phyloP scores from a whole-genome alignment of 2,797 vertebrate species.

The Dicrostonyx torquatus region DNA sequence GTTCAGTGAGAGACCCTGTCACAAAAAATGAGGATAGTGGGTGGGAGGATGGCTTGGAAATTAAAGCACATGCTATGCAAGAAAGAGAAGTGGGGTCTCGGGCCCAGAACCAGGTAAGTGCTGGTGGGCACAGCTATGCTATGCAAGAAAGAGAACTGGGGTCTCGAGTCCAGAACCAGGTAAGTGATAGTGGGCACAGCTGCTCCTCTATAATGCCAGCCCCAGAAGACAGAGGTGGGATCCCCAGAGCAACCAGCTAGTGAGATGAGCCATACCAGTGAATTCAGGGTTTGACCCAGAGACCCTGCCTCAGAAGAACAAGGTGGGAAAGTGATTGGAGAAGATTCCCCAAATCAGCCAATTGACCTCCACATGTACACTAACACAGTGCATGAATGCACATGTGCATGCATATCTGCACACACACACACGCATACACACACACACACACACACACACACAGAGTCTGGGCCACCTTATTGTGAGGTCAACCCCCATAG shows the following conservation, averaged over 20 bases:
- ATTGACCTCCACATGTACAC: neutral
- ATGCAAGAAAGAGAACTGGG: too few relatives aligned
- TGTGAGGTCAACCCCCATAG: neutral
- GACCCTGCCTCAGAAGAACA: neutral
- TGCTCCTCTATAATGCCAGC: neutral
- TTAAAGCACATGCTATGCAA: neutral
- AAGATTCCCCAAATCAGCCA: too few relatives aligned
- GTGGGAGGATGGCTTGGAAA: too few relatives aligned
- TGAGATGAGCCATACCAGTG: neutral
- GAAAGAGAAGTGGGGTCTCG: too few relatives aligned
- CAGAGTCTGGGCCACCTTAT: neutral
- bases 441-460: neutral
- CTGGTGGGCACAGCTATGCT: neutral
- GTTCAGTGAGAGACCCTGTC: neutral
- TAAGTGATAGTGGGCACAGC: neutral
- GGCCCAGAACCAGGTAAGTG: neutral
- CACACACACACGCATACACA: neutral
- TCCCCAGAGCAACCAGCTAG: neutral
- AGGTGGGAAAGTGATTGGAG: neutral
- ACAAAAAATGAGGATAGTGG: neutral
- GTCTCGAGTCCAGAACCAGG: neutral
- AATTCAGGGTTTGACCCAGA: neutral
- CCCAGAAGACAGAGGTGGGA: neutral
- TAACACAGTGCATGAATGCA: neutral
- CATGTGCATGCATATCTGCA: neutral